These are phyloP conservation scores for Scrobipalpa costella DNA, from an alignment of 2,888 invertebrate species.

Conservation along the genomic window DNA sequence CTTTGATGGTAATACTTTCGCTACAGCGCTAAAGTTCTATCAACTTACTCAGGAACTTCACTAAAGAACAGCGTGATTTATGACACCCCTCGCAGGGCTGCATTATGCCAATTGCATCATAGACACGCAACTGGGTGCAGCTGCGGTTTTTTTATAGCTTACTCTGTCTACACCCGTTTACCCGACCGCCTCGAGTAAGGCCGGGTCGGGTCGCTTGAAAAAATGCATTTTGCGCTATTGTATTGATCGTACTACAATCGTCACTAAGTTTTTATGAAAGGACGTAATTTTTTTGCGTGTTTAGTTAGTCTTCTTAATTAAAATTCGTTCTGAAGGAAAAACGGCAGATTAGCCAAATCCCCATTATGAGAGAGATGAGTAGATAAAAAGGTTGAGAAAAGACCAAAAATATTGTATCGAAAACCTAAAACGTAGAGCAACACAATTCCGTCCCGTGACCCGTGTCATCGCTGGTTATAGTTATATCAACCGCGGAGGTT, in stretches of 20 bases:
- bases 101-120: conserved; percentile 24
- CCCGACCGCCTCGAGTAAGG: conserved; percentile 10
- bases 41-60: conserved; percentile 4
- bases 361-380: too few species aligned
- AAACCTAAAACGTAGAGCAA: neutral
- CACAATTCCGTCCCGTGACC: neutral
- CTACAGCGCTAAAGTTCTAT: conserved; percentile 4
- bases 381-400: too few species aligned
- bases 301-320: too few species aligned
- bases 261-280: neutral
- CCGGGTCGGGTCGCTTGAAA: conserved; percentile 7
- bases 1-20: neutral
- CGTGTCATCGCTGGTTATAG: neutral
- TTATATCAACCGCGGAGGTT: neutral
- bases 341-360: too few species aligned
- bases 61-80: conserved; percentile 15
- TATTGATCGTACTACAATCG: neutral
- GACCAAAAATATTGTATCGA: too few species aligned
- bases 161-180: neutral
- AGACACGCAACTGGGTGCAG: conserved; percentile 24
- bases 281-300: neutral
- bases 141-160: conserved; percentile 21
- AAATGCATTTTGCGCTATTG: conserved; percentile 4
- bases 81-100: conserved; percentile 12
- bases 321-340: too few species aligned